Conservation (phyloP, 2,888 invertebrate species). For the Leucophenga maculata region DNA sequence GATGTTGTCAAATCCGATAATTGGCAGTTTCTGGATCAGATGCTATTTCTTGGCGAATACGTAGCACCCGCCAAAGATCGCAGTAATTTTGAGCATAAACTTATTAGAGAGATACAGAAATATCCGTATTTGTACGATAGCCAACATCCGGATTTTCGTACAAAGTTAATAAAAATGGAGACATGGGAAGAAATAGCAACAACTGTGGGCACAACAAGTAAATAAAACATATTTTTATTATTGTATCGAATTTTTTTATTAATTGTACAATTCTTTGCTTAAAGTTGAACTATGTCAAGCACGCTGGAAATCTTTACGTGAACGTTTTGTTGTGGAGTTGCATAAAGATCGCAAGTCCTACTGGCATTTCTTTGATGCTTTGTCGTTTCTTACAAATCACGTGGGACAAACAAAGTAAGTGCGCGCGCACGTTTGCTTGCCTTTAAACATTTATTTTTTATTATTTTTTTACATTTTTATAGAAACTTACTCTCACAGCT, state of each 20-base stretch:
- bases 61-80: not conserved
- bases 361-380: not conserved
- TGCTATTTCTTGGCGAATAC: not conserved
- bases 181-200: slow-evolving; percentile 1
- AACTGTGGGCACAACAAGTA: not conserved
- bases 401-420: not conserved
- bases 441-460: no score
- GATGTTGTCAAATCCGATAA: not conserved
- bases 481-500: not conserved
- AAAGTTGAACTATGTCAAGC: not conserved
- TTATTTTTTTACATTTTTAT: not conserved
- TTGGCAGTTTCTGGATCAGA: not conserved
- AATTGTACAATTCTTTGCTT: not conserved
- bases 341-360: not conserved
- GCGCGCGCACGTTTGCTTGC: no score
- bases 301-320: slow-evolving; percentile 1
- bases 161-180: not conserved
- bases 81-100: not conserved
- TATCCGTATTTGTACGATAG: not conserved
- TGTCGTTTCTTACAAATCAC: not conserved
- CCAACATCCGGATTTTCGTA: not conserved
- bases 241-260: no score
- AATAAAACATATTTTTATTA: not conserved
- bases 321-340: not conserved
- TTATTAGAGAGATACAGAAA: not conserved